Evolutionary conservation across 2,797 vertebrate species (phyloP).

Genomic region (Danio albolineatus): DNA sequence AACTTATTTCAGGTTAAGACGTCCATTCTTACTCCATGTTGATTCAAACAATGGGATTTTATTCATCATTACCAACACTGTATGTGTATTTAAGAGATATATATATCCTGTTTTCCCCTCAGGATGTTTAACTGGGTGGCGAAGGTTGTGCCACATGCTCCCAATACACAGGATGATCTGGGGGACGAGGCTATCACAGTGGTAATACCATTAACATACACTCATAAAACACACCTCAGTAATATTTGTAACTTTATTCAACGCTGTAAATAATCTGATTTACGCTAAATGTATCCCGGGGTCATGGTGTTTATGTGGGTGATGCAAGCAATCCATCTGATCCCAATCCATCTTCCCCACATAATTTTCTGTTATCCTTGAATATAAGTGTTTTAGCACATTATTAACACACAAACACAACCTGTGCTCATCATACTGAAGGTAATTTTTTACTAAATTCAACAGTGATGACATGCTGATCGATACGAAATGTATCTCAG

Average conservation of each 20-base stretch:
- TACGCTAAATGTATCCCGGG: neutral
- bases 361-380: neutral
- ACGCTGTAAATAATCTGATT: conserved; percentile 4
- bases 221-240: neutral
- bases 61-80: neutral
- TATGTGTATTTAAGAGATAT: conserved; percentile 35
- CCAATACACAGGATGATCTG: conserved; percentile 58
- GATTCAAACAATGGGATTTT: neutral
- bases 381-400: no score
- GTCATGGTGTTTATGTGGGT: neutral
- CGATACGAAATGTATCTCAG: no score
- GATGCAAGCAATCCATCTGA: neutral
- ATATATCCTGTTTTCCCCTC: conserved; percentile 41
- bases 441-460: no score
- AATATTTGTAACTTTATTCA: neutral
- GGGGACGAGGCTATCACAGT: conserved; percentile 54
- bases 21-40: neutral
- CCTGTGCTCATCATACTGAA: no score
- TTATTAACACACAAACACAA: no score
- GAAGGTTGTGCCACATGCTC: conserved; percentile 81
- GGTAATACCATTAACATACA: conserved; percentile 36
- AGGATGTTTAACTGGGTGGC: conserved; percentile 87
- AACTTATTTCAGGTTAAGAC: conserved; percentile 18
- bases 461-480: no score
- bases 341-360: neutral